Percentiles rank a stretch among this genome's conserved stretches.
Evolutionary conservation across 2,797 vertebrate species (phyloP).

Genomic region (Strix occidentalis): DNA sequence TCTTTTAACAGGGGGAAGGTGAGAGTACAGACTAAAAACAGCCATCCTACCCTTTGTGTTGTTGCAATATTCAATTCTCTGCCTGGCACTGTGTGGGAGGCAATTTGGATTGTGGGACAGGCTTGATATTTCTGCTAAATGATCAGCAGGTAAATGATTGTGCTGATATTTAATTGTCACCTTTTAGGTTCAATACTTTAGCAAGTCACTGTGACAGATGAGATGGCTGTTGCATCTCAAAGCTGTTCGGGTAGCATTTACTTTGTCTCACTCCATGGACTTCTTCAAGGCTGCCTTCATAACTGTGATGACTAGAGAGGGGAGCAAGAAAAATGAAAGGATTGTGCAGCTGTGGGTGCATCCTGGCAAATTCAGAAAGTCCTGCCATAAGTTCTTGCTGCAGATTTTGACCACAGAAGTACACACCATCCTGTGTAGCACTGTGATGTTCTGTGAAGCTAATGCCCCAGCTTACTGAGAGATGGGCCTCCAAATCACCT

Average conservation of each 20-base stretch:
- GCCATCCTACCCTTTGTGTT: not conserved
- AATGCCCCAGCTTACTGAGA: not conserved
- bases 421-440: rapidly evolving
- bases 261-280: not conserved
- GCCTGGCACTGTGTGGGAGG: not conserved
- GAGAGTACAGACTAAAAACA: not conserved
- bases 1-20: not conserved
- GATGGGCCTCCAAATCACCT: not conserved
- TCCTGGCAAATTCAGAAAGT: not conserved
- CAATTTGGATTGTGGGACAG: not conserved
- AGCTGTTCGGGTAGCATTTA: not conserved
- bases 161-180: slow-evolving; percentile 46
- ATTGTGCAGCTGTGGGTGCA: not conserved
- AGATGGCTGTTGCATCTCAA: not conserved
- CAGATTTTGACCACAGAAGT: not conserved
- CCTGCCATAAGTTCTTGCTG: not conserved
- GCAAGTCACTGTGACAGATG: slow-evolving; percentile 15
- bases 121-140: slow-evolving; percentile 28
- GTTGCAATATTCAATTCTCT: not conserved
- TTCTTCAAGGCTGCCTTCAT: not conserved
- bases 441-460: not conserved
- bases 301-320: not conserved
- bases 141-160: slow-evolving; percentile 12
- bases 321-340: not conserved
- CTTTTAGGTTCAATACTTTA: slow-evolving; percentile 27